These are phyloP conservation scores for Drosophila pruinosa DNA, from an alignment of 1,140 invertebrate genomes.

Conservation along the genomic window DNA sequence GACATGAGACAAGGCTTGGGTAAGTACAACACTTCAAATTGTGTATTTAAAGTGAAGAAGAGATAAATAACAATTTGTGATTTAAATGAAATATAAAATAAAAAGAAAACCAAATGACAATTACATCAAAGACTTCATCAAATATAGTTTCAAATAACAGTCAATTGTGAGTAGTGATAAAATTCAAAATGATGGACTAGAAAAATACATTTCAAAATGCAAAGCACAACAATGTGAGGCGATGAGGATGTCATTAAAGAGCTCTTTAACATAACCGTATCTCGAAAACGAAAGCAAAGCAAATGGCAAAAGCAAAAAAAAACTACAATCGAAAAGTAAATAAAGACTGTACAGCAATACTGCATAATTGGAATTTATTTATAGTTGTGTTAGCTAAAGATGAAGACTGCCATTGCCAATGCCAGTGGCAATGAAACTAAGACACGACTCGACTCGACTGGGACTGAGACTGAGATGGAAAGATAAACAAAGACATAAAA, in stretches of 20 bases:
- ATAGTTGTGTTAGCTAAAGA: not conserved
- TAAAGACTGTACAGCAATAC: not conserved
- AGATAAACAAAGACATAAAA: conserved; percentile 6
- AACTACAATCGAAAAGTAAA: not conserved
- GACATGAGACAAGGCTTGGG: not conserved
- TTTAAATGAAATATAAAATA: too few relatives aligned
- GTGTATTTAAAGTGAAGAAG: too few relatives aligned
- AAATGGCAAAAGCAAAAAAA: not conserved
- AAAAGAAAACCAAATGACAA: too few relatives aligned
- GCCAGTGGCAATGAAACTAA: too few relatives aligned
- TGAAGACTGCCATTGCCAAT: too few relatives aligned
- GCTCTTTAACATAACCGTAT: not conserved
- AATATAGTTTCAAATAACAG: too few relatives aligned
- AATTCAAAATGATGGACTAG: not conserved
- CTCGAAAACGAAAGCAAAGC: not conserved
- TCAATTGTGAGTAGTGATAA: too few relatives aligned
- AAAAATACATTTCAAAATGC: too few relatives aligned
- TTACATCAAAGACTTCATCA: too few relatives aligned
- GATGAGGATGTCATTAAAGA: not conserved
- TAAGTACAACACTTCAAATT: not conserved
- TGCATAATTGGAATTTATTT: not conserved
- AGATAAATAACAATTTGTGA: too few relatives aligned
- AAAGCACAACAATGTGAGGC: too few relatives aligned
- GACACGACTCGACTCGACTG: too few relatives aligned
- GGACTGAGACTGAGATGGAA: not conserved